Conservation (phyloP, 2,797 vertebrate species). For the Microctenopoma stevenorrisi region DNA sequence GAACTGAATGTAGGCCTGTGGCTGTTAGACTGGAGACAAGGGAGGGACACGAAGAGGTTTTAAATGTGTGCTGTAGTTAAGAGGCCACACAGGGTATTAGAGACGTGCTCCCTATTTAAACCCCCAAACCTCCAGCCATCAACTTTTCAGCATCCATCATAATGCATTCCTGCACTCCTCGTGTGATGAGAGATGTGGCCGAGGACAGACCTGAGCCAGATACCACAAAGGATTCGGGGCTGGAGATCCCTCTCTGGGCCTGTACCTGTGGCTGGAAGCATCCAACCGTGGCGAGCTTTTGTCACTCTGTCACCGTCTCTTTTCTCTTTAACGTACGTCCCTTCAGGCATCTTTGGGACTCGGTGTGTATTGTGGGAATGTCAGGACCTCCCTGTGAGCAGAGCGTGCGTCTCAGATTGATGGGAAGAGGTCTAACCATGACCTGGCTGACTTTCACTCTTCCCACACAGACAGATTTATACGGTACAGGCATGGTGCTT, state of each 20-base stretch:
- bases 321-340: conserved; percentile 72
- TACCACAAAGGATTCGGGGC: conserved; percentile 46
- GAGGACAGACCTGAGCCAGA: conserved; percentile 37
- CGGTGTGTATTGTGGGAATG: conserved; percentile 66
- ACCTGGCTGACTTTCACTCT: conserved; percentile 72
- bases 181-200: conserved; percentile 35
- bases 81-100: conserved; percentile 60
- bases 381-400: conserved; percentile 59
- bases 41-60: conserved; percentile 48
- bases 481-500: conserved; percentile 24
- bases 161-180: conserved; percentile 37
- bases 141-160: conserved; percentile 69
- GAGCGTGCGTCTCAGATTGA: conserved; percentile 67
- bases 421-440: conserved; percentile 67
- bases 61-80: conserved; percentile 50
- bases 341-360: conserved; percentile 66
- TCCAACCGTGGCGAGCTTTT: conserved; percentile 48
- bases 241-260: conserved; percentile 22
- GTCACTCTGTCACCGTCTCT: conserved; percentile 69
- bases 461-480: conserved; percentile 53
- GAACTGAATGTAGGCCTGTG: conserved; percentile 50
- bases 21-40: conserved; percentile 48
- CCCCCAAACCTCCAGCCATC: conserved; percentile 63
- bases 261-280: conserved; percentile 49
- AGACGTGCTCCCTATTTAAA: conserved; percentile 68